These are phyloP conservation scores for Pollenia griseotomentosa DNA, from an alignment of 2,888 invertebrate genomes.

Conservation along the genomic window DNA sequence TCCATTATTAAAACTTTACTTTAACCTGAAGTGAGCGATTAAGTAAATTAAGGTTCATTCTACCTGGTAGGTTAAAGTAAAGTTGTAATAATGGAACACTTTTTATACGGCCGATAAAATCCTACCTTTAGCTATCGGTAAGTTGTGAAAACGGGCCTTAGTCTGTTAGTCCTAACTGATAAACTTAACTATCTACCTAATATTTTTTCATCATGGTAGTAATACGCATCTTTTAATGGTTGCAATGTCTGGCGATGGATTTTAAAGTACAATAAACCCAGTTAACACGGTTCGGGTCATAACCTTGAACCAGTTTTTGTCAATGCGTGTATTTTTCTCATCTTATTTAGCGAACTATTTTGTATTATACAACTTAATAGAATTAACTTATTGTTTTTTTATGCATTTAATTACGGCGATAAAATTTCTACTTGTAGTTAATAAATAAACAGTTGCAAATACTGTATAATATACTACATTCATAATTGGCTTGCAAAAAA, in stretches of 20 bases:
- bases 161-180: background rate
- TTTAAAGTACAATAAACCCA: slow-evolving; percentile 79
- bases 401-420: slow-evolving; percentile 49
- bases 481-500: slow-evolving; percentile 70
- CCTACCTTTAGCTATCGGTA: too few relatives aligned
- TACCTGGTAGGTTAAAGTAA: too few relatives aligned
- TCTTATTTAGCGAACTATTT: slow-evolving; percentile 28
- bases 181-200: slow-evolving; percentile 27
- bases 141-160: too few relatives aligned
- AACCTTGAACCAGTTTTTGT: slow-evolving; percentile 80
- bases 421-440: slow-evolving; percentile 22
- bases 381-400: slow-evolving; percentile 33
- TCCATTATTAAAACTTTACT: too few relatives aligned
- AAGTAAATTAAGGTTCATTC: too few relatives aligned
- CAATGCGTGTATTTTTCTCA: slow-evolving; percentile 46
- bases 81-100: too few relatives aligned
- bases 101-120: too few relatives aligned
- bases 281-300: slow-evolving; percentile 80
- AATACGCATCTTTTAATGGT: slow-evolving; percentile 17
- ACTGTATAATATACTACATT: slow-evolving; percentile 73
- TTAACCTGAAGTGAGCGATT: too few relatives aligned
- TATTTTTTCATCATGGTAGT: background rate
- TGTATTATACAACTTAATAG: slow-evolving; percentile 14
- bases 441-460: slow-evolving; percentile 8
- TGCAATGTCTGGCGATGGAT: slow-evolving; percentile 20